phyloP scores from a whole-genome alignment of 2,888 invertebrate genomes.

The Pandemis heparana region DNA sequence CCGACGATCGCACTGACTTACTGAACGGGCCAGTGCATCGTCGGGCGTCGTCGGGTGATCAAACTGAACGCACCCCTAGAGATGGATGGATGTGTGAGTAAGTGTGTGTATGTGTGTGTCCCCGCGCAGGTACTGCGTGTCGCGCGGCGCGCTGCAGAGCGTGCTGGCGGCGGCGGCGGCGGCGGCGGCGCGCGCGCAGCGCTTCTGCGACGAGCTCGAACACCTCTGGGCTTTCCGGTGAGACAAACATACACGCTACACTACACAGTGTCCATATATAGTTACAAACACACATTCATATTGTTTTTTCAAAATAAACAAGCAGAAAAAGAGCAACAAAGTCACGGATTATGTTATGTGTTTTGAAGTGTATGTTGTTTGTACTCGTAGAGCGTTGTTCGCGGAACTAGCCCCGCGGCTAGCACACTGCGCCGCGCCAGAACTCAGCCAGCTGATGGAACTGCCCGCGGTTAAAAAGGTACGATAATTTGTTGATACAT shows the following conservation, averaged over 20 bases:
- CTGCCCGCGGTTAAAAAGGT: slow-evolving; percentile 94
- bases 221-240: slow-evolving; percentile 91
- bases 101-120: no score
- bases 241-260: not conserved
- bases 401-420: slow-evolving; percentile 90
- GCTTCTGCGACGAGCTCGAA: slow-evolving; percentile 92
- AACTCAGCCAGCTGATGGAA: slow-evolving; percentile 93
- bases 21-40: no score
- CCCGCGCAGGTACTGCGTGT: slow-evolving; percentile 86
- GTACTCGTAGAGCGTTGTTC: slow-evolving; percentile 88
- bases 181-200: slow-evolving; percentile 91
- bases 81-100: no score
- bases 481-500: not conserved
- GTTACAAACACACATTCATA: no score
- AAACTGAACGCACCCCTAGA: no score
- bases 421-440: slow-evolving; percentile 92
- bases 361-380: no score
- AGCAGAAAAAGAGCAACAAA: no score
- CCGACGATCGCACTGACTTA: no score
- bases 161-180: slow-evolving; percentile 89
- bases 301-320: no score
- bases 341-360: no score
- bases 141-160: slow-evolving; percentile 93
- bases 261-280: no score
- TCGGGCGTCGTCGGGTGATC: no score